Evolutionary conservation across 2,797 vertebrate species (phyloP), one percentile per base, ranked within the genome.

Genomic region (Melanotaenia parkinsoni): DNA sequence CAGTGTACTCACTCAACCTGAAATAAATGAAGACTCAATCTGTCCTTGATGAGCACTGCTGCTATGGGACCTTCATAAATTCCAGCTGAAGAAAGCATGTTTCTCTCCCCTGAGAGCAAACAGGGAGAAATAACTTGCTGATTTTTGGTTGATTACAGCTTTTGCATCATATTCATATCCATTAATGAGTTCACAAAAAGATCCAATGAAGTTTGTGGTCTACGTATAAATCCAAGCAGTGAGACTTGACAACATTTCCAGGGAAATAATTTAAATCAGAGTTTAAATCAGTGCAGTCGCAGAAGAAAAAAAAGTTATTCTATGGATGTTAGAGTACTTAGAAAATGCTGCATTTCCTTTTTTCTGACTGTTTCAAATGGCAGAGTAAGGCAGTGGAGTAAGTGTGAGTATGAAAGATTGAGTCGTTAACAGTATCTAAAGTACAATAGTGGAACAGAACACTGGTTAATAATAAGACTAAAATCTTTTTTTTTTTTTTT

Each of bases 381-480:
- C 37, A 83, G 67, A 76, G 76, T 90, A 89, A 91, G 88, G 90
- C 88, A 89, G 89, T 89, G 88, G 58, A 74, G 51, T 73, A 76
- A 76, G 75, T 63, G 63, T 86, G 86, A 79, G 77, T 26, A 28
- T 86, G 79, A 86, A 76, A 81, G 65, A 69, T 58, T 54, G 71
- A 72, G 65, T 83, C 67, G 87, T 89, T 86, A 88, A 91, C 88
- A 87, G 78, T 78, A 84, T 89, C 67, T 77, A 70, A 85, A 86
- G 79, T 83, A 88, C 82, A 87, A 84, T 82, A 81, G 74, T 69
- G 69, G 76, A 79, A 72, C 63, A 72, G 71, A 85, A 69, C 67
- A 76, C 56, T 63, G 70, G 71, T 77, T 79, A 80, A 84, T 84
- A 82, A 62, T 76, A 58, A 71, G 80, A 81, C 72, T 65, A 72